Percentiles rank a stretch among this genome's conserved stretches.
Evolutionary conservation across 2,113 vertebrate species (phyloP).

Genomic region (Saccopteryx bilineata): DNA sequence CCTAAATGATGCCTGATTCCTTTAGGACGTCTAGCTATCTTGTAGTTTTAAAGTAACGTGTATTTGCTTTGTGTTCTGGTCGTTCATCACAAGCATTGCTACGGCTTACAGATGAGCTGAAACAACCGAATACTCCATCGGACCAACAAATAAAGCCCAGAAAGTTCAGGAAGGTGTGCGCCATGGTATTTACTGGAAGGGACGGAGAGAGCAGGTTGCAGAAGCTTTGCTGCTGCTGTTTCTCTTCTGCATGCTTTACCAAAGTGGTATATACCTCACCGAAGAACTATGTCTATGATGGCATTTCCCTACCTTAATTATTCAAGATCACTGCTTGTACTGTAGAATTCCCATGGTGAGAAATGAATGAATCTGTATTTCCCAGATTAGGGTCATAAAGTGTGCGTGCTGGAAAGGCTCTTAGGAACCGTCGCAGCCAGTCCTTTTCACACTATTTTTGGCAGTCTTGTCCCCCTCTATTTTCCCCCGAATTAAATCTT

Average conservation of each 20-base stretch:
- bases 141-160: not conserved
- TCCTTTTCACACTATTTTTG: constrained; percentile 41
- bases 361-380: constrained; percentile 44
- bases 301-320: constrained; percentile 35
- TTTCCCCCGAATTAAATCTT: not conserved
- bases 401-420: constrained; percentile 3
- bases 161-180: not conserved
- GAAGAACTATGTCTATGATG: not conserved
- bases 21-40: not conserved
- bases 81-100: not conserved
- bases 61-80: not conserved
- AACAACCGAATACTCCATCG: not conserved
- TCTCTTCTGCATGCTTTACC: not conserved
- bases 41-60: not conserved
- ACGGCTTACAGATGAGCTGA: not conserved
- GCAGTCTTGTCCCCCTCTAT: not conserved
- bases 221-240: not conserved
- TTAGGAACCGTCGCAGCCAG: not conserved
- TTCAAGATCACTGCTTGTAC: constrained; percentile 41
- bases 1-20: not conserved
- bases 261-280: not conserved
- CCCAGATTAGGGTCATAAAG: constrained; percentile 50
- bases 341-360: not conserved
- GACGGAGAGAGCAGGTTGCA: not conserved
- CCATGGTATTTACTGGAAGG: not conserved